phyloP scores from a whole-genome alignment of 1,140 invertebrate species.

The Drosophila subpulchrella region DNA sequence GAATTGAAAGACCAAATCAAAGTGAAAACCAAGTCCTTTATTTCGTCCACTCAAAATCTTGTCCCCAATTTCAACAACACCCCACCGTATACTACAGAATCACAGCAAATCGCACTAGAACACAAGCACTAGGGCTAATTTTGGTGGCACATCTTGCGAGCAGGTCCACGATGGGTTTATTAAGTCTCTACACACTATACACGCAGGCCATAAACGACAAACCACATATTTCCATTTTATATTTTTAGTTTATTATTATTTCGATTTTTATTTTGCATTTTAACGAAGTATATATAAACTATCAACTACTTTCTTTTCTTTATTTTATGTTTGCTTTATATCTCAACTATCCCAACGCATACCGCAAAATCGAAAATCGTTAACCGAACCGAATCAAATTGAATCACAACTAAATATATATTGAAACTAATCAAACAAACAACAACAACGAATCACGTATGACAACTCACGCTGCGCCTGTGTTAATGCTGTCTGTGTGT shows the following conservation, averaged over 20 bases:
- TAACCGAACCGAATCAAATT: constrained; percentile 46
- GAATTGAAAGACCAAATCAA: constrained; percentile 20
- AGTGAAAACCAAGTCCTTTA: constrained; percentile 48
- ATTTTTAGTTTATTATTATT: constrained; percentile 46
- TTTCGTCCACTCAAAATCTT: constrained; percentile 1
- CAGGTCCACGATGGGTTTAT: constrained; percentile 26
- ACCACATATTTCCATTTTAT: constrained; percentile 45
- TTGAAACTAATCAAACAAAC: constrained; percentile 51
- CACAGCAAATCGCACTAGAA: constrained; percentile 27
- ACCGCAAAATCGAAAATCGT: constrained; percentile 59
- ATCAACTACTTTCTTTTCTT: constrained; percentile 80
- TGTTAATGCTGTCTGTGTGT: constrained; percentile 71
- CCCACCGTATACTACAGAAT: constrained; percentile 9
- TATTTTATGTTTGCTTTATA: constrained; percentile 80
- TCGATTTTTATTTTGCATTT: constrained; percentile 49
- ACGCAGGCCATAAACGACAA: constrained; percentile 32
- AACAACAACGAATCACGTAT: constrained; percentile 48
- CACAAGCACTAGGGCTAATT: constrained; percentile 58
- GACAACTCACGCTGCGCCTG: constrained; percentile 67
- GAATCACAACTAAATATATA: constrained; percentile 52
- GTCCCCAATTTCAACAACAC: constrained; percentile 24
- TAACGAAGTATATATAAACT: constrained; percentile 68
- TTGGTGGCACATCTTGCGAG: constrained; percentile 58
- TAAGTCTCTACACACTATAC: constrained; percentile 26
- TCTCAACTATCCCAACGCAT: constrained; percentile 78